Evolutionary conservation across 2,797 vertebrate genomes (phyloP).

Genomic region (Enteromius radiatus): DNA sequence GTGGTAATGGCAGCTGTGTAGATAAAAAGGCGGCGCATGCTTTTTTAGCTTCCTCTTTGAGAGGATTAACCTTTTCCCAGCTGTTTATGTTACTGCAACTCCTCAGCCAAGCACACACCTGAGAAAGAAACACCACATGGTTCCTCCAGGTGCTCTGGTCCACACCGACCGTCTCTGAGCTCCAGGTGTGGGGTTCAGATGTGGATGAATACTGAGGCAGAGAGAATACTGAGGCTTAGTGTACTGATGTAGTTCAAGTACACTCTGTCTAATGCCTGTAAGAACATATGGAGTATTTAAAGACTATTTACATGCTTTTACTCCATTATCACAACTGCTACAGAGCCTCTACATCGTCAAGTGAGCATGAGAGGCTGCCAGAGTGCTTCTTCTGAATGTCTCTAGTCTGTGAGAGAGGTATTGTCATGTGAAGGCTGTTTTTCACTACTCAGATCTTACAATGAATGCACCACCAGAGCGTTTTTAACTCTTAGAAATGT

Average conservation of each 20-base stretch:
- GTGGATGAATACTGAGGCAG: slow-evolving; percentile 23
- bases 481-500: slow-evolving; percentile 2
- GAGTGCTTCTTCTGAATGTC: background rate
- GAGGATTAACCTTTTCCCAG: slow-evolving; percentile 79
- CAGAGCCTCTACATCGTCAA: background rate
- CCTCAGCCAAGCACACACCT: slow-evolving; percentile 54
- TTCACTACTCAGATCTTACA: background rate
- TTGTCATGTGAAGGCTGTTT: slow-evolving; percentile 8
- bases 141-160: slow-evolving; percentile 43
- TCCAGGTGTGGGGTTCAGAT: slow-evolving; percentile 24
- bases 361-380: background rate
- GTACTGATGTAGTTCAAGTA: slow-evolving; percentile 16
- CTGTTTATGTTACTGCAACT: slow-evolving; percentile 62
- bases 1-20: slow-evolving; percentile 66
- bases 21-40: slow-evolving; percentile 57
- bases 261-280: slow-evolving; percentile 1
- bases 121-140: slow-evolving; percentile 52
- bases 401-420: background rate
- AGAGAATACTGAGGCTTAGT: background rate
- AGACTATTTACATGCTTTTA: slow-evolving; percentile 27
- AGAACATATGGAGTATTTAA: slow-evolving; percentile 12
- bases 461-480: background rate
- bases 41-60: slow-evolving; percentile 72
- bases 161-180: slow-evolving; percentile 42
- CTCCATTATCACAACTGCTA: slow-evolving; percentile 26